Base-by-base conservation (phyloP, 2,888 invertebrate genomes). In the Tinea semifulvella region DNA sequence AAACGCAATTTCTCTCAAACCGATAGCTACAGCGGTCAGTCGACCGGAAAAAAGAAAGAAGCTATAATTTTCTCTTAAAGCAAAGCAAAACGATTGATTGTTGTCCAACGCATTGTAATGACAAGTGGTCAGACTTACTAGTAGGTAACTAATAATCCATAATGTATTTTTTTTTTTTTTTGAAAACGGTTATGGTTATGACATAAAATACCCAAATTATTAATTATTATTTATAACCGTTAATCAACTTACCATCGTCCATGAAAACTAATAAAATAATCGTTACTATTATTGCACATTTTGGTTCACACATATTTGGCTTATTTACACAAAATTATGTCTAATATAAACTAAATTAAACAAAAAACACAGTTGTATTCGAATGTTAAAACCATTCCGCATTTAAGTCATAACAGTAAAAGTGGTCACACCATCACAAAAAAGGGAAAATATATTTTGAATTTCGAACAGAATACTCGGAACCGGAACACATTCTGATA, bases 301-400 rank as follows among this genome's bases (percentile, higher is more conserved):
- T 59, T 31, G 51, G 56, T 47, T 53, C 47, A 55, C 59, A 61
- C 70, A 71, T 71, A 40, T 40, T 40, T 22, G 20, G 20, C 13
- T 40, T 40, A 40, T 40, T 40, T 40, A 19, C 22, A 40, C 36
- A 36, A 16, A 36, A 16, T 14, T 18, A 18, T 18, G 31, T 31
- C 14, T 14, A 3, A 14, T 31, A 31, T 31, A 14, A 31, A 17
- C 18, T 18, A 36, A 36, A 14, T 35, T 3, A 36, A 36, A 18
- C 18, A 10, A 18, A 36, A 36, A 18, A 36, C 36, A 18, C 16
- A 36, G 36, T 36, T 36, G 16, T 18, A 36, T 36, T 31, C 14
- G 18, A 36, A 36, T 14, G 31, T 36, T 28, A 36, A 36, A 36
- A 36, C 16, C 16, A 16, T 18, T 36, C 36, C 36, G 18, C 36